These are phyloP conservation scores for Phania funesta DNA, from an alignment of 2,888 invertebrate genomes.

Conservation along the genomic window DNA sequence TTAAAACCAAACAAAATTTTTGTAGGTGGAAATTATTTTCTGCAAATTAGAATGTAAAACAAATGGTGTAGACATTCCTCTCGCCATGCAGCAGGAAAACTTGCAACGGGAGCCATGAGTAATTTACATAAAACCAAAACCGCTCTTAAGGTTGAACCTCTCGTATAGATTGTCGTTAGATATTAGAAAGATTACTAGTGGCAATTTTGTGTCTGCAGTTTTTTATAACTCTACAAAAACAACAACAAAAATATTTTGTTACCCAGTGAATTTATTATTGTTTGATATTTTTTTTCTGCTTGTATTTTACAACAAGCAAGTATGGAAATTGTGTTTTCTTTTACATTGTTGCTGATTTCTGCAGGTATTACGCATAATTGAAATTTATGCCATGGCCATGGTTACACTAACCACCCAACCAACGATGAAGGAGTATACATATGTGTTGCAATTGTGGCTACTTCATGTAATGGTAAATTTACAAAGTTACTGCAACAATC, in stretches of 20 bases:
- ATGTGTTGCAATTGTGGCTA: not conserved
- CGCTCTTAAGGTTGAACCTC: slow-evolving; percentile 1
- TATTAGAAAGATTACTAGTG: slow-evolving; percentile 24
- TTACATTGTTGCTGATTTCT: slow-evolving; percentile 11
- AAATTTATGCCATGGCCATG: slow-evolving; percentile 53
- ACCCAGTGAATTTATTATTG: slow-evolving; percentile 23
- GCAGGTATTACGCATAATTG: slow-evolving; percentile 65
- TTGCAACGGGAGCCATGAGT: no score
- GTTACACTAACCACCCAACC: no score
- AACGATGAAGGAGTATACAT: no score
- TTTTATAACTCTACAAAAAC: not conserved
- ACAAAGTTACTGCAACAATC: slow-evolving; percentile 47
- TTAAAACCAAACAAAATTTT: no score
- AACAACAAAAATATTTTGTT: slow-evolving; percentile 3
- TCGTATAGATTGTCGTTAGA: slow-evolving; percentile 28
- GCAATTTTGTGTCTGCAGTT: slow-evolving; percentile 37
- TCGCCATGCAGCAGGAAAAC: no score
- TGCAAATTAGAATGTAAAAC: no score
- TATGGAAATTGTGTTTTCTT: not conserved
- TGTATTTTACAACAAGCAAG: no score
- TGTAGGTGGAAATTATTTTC: no score
- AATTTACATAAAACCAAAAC: not conserved
- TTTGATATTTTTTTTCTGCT: not conserved
- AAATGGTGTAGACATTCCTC: no score
- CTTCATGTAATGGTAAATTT: slow-evolving; percentile 6